These are phyloP conservation scores for Anoplopoma fimbria DNA, from an alignment of 2,113 vertebrate species.

Conservation along the genomic window DNA sequence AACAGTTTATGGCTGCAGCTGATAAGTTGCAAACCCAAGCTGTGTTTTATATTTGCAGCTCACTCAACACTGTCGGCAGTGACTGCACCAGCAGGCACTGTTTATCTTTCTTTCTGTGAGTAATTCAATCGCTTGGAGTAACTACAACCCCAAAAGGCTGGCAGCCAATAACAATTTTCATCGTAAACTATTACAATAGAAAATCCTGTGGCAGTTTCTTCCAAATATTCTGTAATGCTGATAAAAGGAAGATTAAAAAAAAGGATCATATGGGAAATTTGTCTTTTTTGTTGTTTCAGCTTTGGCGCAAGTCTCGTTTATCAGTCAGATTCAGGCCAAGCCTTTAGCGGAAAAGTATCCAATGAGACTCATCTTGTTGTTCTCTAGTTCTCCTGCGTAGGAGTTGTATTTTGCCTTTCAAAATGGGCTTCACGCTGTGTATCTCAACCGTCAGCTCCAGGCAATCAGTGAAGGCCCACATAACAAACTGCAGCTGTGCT, in stretches of 20 bases:
- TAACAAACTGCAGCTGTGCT: constrained; percentile 51
- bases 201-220: not conserved
- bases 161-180: not conserved
- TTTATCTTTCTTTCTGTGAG: constrained; percentile 14
- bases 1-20: not conserved
- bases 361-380: not conserved
- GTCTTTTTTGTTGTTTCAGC: not conserved
- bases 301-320: not conserved
- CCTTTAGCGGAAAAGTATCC: constrained; percentile 18
- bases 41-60: not conserved
- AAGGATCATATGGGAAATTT: not conserved
- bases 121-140: not conserved
- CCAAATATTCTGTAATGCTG: not conserved
- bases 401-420: constrained; percentile 26
- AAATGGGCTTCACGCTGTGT: constrained; percentile 22
- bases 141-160: not conserved
- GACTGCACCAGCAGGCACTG: not conserved
- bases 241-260: not conserved
- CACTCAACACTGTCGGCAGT: not conserved
- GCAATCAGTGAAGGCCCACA: constrained; percentile 16
- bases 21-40: constrained; percentile 7
- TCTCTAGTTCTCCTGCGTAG: not conserved
- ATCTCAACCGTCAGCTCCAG: constrained; percentile 31
- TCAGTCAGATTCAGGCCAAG: constrained; percentile 13
- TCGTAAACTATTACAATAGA: not conserved